Conservation (phyloP, 92 coral and sea anemone genomes). For the Porites lobata region DNA sequence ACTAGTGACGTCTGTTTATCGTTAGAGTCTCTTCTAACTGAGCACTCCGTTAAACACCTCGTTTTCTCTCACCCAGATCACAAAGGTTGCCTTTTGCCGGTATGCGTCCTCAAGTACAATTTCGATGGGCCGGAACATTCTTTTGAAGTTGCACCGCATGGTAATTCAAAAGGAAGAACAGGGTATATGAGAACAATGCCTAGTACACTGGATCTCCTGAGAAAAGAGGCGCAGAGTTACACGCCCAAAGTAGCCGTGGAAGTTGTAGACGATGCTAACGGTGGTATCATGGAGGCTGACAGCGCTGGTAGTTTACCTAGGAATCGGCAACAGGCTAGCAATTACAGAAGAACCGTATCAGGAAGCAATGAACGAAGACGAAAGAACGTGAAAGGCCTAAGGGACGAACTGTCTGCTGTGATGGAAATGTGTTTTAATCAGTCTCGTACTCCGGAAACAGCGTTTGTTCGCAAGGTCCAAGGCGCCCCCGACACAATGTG, state of each 20-base stretch:
- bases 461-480: slow-evolving; percentile 48
- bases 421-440: slow-evolving; percentile 60
- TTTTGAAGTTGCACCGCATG: slow-evolving; percentile 39
- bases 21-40: too few species aligned
- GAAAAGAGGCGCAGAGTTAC: slow-evolving; percentile 25
- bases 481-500: slow-evolving; percentile 55
- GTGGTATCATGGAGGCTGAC: slow-evolving; percentile 58
- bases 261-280: slow-evolving; percentile 30
- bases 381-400: slow-evolving; percentile 37
- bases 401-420: slow-evolving; percentile 60
- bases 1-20: too few species aligned
- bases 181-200: slow-evolving; percentile 37
- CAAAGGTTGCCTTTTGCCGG: slow-evolving; percentile 14
- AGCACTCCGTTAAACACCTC: too few species aligned
- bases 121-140: slow-evolving; percentile 35
- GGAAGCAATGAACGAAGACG: slow-evolving; percentile 37
- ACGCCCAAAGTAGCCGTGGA: slow-evolving; percentile 52
- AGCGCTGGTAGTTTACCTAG: slow-evolving; percentile 47
- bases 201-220: slow-evolving; percentile 37
- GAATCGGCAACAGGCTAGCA: slow-evolving; percentile 61
- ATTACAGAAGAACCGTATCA: slow-evolving; percentile 29
- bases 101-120: slow-evolving; percentile 47
- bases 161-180: slow-evolving; percentile 48
- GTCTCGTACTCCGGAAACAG: slow-evolving; percentile 49
- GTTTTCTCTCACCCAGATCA: too few species aligned